Percentiles rank a stretch among this genome's conserved stretches.
These are phyloP conservation scores for Mechanitis mazaeus DNA, from an alignment of 2,888 invertebrate species.

Conservation along the genomic window DNA sequence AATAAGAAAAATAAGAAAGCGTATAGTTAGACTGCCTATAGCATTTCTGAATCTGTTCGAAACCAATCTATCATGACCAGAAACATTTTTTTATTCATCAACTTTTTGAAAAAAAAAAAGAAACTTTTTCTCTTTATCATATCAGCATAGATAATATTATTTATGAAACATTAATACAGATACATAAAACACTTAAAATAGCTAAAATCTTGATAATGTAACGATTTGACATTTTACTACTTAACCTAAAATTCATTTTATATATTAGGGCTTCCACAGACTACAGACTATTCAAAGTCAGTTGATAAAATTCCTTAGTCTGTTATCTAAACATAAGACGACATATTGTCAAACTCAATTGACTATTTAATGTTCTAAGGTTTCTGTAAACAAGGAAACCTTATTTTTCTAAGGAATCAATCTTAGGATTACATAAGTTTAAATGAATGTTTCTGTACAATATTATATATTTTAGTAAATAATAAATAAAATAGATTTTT, in stretches of 20 bases:
- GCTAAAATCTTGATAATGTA: constrained; percentile 1
- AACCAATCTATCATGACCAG: too few relatives aligned
- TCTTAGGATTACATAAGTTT: background rate
- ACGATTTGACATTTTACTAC: constrained; percentile 5
- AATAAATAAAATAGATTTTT: background rate
- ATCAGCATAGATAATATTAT: background rate
- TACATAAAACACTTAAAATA: background rate
- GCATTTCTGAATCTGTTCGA: too few relatives aligned
- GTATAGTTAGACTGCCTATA: too few relatives aligned
- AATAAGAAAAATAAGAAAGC: too few relatives aligned
- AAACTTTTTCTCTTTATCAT: too few relatives aligned
- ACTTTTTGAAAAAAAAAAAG: too few relatives aligned
- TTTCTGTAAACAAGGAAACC: constrained; percentile 3
- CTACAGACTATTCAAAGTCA: background rate
- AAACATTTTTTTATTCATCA: too few relatives aligned
- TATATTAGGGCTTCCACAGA: background rate
- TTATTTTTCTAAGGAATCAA: constrained; percentile 2
- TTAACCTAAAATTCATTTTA: background rate
- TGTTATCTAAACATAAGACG: too few relatives aligned
- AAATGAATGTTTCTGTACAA: background rate
- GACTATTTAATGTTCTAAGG: background rate
- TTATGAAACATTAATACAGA: background rate
- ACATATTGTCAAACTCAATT: background rate
- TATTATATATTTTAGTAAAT: background rate
- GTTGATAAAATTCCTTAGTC: too few relatives aligned